Base-by-base conservation (phyloP, 2,797 vertebrate genomes). In the Lycodopsis pacificus region DNA sequence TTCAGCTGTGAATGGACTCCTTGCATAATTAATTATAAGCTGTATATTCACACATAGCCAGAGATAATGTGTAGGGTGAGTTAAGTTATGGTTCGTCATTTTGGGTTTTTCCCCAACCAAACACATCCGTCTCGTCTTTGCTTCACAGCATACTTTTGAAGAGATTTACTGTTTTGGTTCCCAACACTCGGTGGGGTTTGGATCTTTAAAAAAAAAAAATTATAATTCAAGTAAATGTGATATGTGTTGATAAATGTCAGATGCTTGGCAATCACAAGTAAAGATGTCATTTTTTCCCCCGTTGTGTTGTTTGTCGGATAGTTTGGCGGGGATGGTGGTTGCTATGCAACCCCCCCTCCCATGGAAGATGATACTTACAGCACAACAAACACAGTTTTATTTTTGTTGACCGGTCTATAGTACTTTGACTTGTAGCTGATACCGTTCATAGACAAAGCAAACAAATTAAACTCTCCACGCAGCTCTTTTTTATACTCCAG, bases 341-440 rank as follows among this genome's bases (percentile, higher is more conserved):
- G 89, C 92, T 86, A 85, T 89, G 90, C 86, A 91, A 83, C 78
- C 68, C 73, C 77, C 86, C 85, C 85, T 86, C 73, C 82, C 80
- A 66, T 65, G 64, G 77, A 83, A 76, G 54, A 72, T 77, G 63
- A 78, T 71, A 72, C 87, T 83, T 64, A 81, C 75, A 81, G 61
- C 73, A 67, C 72, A 76, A 42, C 44, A 79, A 68, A 32, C 30
- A 44, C 61, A 65, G 9, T 86, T 88, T 74, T 84, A 72, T 69
- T 71, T 72, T 59, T 66, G 34, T 58, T 65, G 15, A 87, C 61
- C 44, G 61, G 65, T 80, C 73, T 72, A 17, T 84, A 65, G 78
- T 5, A 20, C 14, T 76, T 73, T 32, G 30, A 49, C 64, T 69
- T 8, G 10, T 89, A 88, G 76, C 64, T 77, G 36, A 68, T 70